Conservation (phyloP, 2,113 vertebrate species). For the Xiphorhynchus elegans region DNA sequence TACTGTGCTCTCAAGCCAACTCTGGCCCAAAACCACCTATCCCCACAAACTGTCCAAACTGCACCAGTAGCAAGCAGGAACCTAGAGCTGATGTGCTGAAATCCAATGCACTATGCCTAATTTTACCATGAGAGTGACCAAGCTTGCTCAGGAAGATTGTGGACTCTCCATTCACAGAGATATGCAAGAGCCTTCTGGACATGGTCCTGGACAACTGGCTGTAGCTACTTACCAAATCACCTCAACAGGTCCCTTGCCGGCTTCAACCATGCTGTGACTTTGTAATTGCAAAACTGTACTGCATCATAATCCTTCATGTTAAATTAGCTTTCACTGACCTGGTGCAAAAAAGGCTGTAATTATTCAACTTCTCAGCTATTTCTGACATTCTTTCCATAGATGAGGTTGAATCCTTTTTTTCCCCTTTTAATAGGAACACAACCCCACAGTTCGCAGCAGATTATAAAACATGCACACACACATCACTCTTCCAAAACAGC, state of each 20-base stretch:
- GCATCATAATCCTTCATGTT: not conserved
- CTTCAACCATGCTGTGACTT: not conserved
- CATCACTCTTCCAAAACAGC: constrained; percentile 18
- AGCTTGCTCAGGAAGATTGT: not conserved
- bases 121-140: not conserved
- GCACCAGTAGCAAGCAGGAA: not conserved
- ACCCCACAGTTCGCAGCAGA: not conserved
- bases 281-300: not conserved
- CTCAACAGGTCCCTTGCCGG: not conserved
- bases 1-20: fast-evolving
- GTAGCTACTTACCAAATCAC: not conserved
- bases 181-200: not conserved
- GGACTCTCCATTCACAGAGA: not conserved
- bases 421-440: not conserved
- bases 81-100: fast-evolving
- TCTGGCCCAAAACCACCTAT: not conserved
- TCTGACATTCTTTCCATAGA: constrained; percentile 29
- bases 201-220: not conserved
- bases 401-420: not conserved
- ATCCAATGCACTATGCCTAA: fast-evolving
- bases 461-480: constrained; percentile 7
- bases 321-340: not conserved
- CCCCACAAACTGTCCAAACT: not conserved
- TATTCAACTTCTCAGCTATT: constrained; percentile 24
- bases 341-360: not conserved